Evolutionary conservation across 2,113 vertebrate genomes (phyloP).

Genomic region (Oxyruncus cristatus): DNA sequence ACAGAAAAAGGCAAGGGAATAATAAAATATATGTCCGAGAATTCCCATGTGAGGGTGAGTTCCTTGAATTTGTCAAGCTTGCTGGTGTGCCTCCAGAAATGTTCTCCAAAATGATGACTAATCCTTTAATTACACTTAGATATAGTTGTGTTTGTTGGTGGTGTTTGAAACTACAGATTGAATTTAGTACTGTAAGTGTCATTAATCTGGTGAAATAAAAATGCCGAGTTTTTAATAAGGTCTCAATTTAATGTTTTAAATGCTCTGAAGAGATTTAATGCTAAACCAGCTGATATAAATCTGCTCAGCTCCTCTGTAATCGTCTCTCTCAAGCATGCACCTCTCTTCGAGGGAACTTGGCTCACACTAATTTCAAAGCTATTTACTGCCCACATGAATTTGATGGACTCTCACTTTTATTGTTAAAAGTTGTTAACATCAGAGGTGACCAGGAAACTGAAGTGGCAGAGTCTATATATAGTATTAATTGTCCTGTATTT

Average conservation of each 20-base stretch:
- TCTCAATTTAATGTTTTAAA: conserved; percentile 43
- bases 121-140: conserved; percentile 37
- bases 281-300: conserved; percentile 26
- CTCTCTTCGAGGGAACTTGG: neutral
- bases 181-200: conserved; percentile 27
- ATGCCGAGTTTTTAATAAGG: conserved; percentile 26
- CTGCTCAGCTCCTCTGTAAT: conserved; percentile 14
- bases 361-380: conserved; percentile 17
- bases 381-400: conserved; percentile 9
- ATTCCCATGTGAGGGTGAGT: neutral
- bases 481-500: neutral
- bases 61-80: conserved; percentile 19
- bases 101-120: neutral
- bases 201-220: conserved; percentile 57
- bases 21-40: neutral
- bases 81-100: neutral
- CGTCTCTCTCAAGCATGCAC: neutral
- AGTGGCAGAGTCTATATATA: neutral
- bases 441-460: neutral
- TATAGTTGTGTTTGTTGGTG: neutral
- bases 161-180: conserved; percentile 17
- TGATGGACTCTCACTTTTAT: conserved; percentile 8
- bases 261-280: conserved; percentile 16
- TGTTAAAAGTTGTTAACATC: conserved; percentile 2
- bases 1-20: neutral